Evolutionary conservation across 2,797 vertebrate species (phyloP).

Genomic region (Todus mexicanus): DNA sequence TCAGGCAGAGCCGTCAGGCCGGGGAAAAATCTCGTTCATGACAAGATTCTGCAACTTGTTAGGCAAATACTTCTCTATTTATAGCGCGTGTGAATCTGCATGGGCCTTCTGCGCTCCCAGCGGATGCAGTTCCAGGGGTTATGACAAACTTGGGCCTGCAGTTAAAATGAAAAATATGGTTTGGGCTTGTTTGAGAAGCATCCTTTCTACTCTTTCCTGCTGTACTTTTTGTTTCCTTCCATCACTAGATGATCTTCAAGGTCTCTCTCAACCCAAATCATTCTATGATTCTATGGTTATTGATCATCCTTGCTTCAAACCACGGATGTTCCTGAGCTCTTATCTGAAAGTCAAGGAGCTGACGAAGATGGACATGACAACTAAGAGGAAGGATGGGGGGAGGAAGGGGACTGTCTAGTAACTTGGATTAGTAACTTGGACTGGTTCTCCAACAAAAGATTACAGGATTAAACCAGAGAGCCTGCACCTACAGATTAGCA

Average conservation of each 20-base stretch:
- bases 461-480: not conserved
- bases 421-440: not conserved
- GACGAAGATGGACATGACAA: not conserved
- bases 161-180: not conserved
- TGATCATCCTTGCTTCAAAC: not conserved
- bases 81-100: not conserved
- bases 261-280: too few species aligned
- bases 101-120: not conserved
- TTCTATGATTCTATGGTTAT: too few species aligned
- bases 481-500: not conserved
- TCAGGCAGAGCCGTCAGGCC: not conserved
- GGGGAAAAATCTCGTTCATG: not conserved
- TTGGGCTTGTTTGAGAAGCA: not conserved
- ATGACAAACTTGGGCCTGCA: not conserved
- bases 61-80: not conserved
- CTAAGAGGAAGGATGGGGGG: not conserved
- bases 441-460: not conserved
- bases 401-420: slow-evolving; percentile 47
- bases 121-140: not conserved
- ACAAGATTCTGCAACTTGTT: not conserved
- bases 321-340: not conserved
- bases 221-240: not conserved
- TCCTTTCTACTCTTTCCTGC: not conserved
- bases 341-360: not conserved
- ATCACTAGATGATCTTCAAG: too few species aligned